phyloP scores from a whole-genome alignment of 2,888 invertebrate genomes.

The Diabrotica balteata region DNA sequence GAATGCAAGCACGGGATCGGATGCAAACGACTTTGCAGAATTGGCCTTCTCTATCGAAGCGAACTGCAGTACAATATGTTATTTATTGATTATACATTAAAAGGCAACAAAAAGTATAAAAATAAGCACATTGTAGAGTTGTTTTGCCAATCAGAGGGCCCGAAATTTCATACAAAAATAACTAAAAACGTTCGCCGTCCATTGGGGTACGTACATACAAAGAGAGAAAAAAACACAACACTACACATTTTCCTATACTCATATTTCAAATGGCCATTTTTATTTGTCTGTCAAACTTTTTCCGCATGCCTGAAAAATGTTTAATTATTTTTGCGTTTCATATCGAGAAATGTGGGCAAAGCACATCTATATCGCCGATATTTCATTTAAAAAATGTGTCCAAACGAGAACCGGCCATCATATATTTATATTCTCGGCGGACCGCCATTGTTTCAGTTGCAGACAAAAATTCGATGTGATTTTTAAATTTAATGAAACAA shows the following conservation, averaged over 20 bases:
- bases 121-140: conserved; percentile 58
- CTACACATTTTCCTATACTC: conserved; percentile 54
- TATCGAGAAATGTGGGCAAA: conserved; percentile 59
- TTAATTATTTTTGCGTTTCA: conserved; percentile 63
- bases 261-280: conserved; percentile 63
- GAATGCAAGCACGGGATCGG: conserved; percentile 1
- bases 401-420: conserved; percentile 60
- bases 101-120: conserved; percentile 53
- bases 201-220: conserved; percentile 45
- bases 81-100: conserved; percentile 59
- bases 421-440: conserved; percentile 62
- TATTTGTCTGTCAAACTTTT: conserved; percentile 64
- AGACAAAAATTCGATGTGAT: conserved; percentile 60
- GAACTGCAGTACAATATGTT: conserved; percentile 52
- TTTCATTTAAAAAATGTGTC: conserved; percentile 62
- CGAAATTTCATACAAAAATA: conserved; percentile 53
- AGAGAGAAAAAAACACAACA: conserved; percentile 44
- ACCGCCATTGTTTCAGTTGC: conserved; percentile 58
- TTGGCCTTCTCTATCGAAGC: conserved; percentile 41
- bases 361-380: conserved; percentile 61
- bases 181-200: conserved; percentile 38
- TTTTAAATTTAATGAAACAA: conserved; percentile 61
- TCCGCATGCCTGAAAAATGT: conserved; percentile 63
- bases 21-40: conserved; percentile 43
- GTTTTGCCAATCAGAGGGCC: conserved; percentile 57